phyloP scores from a whole-genome alignment of 2,888 invertebrate genomes.

The Tromatobia lineatoria region DNA sequence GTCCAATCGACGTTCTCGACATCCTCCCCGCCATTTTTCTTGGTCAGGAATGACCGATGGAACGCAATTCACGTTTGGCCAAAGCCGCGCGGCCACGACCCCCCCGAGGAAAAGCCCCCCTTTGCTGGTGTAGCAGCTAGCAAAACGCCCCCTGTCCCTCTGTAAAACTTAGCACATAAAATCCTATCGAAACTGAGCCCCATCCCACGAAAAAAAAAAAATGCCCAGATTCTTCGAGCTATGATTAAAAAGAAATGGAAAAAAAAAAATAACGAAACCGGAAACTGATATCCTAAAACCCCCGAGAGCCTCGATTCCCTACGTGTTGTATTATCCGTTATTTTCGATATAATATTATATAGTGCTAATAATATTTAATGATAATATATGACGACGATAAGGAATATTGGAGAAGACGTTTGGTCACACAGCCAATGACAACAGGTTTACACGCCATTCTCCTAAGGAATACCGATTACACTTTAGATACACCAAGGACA shows the following conservation, averaged over 20 bases:
- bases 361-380: slow-evolving; percentile 85
- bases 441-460: slow-evolving; percentile 70
- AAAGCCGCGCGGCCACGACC: slow-evolving; percentile 32
- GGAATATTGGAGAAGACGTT: slow-evolving; percentile 84
- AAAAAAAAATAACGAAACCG: slow-evolving; percentile 4
- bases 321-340: slow-evolving; percentile 86
- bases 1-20: slow-evolving; percentile 5
- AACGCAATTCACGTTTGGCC: slow-evolving; percentile 18
- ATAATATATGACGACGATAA: slow-evolving; percentile 85
- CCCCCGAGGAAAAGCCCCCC: slow-evolving; percentile 32
- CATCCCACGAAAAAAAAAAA: slow-evolving; percentile 5
- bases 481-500: slow-evolving; percentile 70
- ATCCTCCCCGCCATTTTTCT: slow-evolving; percentile 34
- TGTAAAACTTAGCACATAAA: slow-evolving; percentile 51
- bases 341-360: slow-evolving; percentile 85
- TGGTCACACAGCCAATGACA: slow-evolving; percentile 80
- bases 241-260: slow-evolving; percentile 29
- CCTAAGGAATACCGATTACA: slow-evolving; percentile 65
- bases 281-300: slow-evolving; percentile 47
- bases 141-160: slow-evolving; percentile 67
- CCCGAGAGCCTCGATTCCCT: slow-evolving; percentile 80
- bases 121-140: slow-evolving; percentile 76
- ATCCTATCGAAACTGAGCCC: slow-evolving; percentile 40
- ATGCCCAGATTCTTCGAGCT: slow-evolving; percentile 57
- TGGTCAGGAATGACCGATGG: not conserved